Percentiles rank a stretch among this genome's conserved stretches.
phyloP scores from a whole-genome alignment of 2,113 vertebrate genomes.

The Craseonycteris thonglongyai region DNA sequence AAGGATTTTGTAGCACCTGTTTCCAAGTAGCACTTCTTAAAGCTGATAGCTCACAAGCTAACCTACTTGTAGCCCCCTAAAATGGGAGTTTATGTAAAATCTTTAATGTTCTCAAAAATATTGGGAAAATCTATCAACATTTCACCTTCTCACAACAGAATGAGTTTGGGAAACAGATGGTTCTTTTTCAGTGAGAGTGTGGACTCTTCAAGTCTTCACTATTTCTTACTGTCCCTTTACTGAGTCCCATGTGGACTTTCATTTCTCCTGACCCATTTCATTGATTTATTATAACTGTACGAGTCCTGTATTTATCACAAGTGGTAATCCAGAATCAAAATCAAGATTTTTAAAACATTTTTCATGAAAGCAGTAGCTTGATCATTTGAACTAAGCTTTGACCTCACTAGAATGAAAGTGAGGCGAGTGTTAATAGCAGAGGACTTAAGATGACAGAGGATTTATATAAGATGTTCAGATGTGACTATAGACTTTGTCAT shows the following conservation, averaged over 20 bases:
- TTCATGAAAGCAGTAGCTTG: background rate
- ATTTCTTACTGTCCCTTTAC: background rate
- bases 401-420: background rate
- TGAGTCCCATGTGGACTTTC: background rate
- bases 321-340: background rate
- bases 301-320: background rate
- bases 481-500: background rate
- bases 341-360: background rate
- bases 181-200: background rate
- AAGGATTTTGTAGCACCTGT: background rate
- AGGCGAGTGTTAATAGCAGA: background rate
- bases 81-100: background rate
- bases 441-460: background rate
- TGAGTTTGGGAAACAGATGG: accelerated
- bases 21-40: background rate
- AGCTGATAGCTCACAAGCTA: background rate
- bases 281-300: background rate
- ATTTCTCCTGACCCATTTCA: background rate
- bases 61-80: background rate
- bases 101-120: background rate
- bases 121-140: background rate
- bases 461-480: background rate
- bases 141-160: background rate
- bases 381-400: background rate
- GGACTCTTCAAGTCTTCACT: accelerated